A percentile compares a stretch with the other conserved stretches of the same genome.
phyloP scores from a whole-genome alignment of 2,888 invertebrate species.

The Agrochola lychnidis region DNA sequence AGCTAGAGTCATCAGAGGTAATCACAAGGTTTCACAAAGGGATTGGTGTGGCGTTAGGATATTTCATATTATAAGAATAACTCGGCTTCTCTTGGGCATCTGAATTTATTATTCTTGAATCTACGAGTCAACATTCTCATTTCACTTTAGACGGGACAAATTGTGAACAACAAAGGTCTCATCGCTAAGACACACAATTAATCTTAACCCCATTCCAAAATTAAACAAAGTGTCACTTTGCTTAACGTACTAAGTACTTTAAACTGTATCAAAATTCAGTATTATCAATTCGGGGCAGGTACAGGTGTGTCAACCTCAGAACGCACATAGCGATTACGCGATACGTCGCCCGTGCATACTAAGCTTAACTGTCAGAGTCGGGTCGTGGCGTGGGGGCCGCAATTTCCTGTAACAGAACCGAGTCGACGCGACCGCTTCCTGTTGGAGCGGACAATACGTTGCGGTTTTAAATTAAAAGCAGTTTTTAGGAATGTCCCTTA shows the following conservation, averaged over 20 bases:
- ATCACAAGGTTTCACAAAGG: slow-evolving; percentile 6
- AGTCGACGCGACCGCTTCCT: slow-evolving; percentile 71
- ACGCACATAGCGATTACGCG: slow-evolving; percentile 63
- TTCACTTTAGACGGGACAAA: slow-evolving; percentile 14
- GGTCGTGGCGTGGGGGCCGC: slow-evolving; percentile 69
- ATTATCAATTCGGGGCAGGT: slow-evolving; percentile 66
- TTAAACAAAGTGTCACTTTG: slow-evolving; percentile 52
- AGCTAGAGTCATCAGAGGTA: slow-evolving; percentile 6
- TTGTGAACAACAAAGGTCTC: slow-evolving; percentile 25
- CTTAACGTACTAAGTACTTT: slow-evolving; percentile 51
- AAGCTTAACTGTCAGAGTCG: slow-evolving; percentile 62
- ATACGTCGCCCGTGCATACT: slow-evolving; percentile 61
- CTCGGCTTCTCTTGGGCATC: background rate
- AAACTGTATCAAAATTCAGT: slow-evolving; percentile 50
- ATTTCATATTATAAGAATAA: background rate
- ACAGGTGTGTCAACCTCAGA: slow-evolving; percentile 64
- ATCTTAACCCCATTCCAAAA: slow-evolving; percentile 51
- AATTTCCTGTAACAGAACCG: slow-evolving; percentile 79
- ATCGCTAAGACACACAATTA: slow-evolving; percentile 40
- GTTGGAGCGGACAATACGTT: slow-evolving; percentile 73
- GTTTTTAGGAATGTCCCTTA: slow-evolving; percentile 66
- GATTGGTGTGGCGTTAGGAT: too few relatives aligned
- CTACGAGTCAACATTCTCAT: background rate
- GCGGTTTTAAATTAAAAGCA: slow-evolving; percentile 75
- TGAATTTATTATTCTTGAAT: background rate